Evolutionary conservation across 2,113 vertebrate genomes (phyloP).

Genomic region (Poecile atricapillus): DNA sequence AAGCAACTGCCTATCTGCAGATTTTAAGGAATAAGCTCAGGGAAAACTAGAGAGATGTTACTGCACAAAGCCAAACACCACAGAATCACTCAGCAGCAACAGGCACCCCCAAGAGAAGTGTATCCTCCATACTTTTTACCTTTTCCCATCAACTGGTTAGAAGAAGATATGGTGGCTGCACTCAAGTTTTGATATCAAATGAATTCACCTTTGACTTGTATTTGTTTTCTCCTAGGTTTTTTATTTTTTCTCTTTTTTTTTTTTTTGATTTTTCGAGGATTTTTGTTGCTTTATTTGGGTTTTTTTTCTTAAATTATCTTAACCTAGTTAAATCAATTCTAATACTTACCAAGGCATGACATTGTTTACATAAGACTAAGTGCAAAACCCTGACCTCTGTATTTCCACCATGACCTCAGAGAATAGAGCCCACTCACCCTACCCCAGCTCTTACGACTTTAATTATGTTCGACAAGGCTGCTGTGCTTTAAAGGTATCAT

Average conservation of each 20-base stretch:
- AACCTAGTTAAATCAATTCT: slow-evolving; percentile 53
- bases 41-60: neutral
- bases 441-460: slow-evolving; percentile 43
- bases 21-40: neutral
- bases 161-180: neutral
- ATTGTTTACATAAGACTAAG: slow-evolving; percentile 73
- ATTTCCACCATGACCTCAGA: slow-evolving; percentile 67
- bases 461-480: slow-evolving; percentile 48
- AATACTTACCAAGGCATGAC: slow-evolving; percentile 66
- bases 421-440: slow-evolving; percentile 47
- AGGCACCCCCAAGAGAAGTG: neutral
- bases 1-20: neutral
- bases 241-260: too few species aligned
- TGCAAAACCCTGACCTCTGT: slow-evolving; percentile 72
- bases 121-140: neutral
- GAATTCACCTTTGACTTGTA: neutral
- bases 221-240: neutral
- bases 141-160: neutral
- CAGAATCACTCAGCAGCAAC: neutral
- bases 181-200: neutral
- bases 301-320: neutral
- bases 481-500: slow-evolving; percentile 34
- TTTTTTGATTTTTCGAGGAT: neutral
- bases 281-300: neutral
- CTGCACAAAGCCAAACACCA: neutral